Evolutionary conservation across 2,888 invertebrate genomes (phyloP).

Genomic region (Norana najaformis): DNA sequence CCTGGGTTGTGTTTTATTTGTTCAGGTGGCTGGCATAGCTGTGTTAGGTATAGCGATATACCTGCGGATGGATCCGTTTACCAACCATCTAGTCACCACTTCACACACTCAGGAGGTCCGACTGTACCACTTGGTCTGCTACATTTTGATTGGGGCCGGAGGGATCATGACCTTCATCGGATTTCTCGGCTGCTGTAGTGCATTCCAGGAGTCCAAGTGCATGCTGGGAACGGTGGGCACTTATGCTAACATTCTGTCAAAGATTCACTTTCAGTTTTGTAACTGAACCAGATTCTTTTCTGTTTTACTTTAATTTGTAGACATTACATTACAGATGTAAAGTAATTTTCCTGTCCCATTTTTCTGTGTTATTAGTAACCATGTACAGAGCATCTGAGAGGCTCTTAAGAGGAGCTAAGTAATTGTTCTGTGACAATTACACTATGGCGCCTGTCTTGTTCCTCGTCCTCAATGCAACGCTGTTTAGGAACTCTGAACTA

Average conservation of each 20-base stretch:
- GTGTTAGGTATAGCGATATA: conserved; percentile 73
- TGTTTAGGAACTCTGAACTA: too few relatives aligned
- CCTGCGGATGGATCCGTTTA: conserved; percentile 72
- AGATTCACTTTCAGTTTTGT: too few relatives aligned
- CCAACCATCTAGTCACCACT: conserved; percentile 73
- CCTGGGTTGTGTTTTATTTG: background rate
- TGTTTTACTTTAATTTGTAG: too few relatives aligned
- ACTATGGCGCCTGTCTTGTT: too few relatives aligned
- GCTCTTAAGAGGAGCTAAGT: too few relatives aligned
- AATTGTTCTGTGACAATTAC: too few relatives aligned
- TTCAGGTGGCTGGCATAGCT: conserved; percentile 72
- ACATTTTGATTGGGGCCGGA: conserved; percentile 73
- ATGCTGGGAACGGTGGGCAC: conserved; percentile 73
- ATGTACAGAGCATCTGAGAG: too few relatives aligned
- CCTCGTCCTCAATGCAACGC: too few relatives aligned
- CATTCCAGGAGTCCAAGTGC: conserved; percentile 75
- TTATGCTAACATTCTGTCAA: background rate
- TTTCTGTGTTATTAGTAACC: too few relatives aligned
- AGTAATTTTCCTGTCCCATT: too few relatives aligned
- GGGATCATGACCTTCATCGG: conserved; percentile 74
- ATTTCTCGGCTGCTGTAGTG: conserved; percentile 80
- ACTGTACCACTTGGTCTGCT: conserved; percentile 72
- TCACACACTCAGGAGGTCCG: conserved; percentile 65
- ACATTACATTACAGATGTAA: too few relatives aligned
- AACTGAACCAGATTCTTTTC: background rate